Evolutionary conservation across 92 coral and sea anemone genomes (phyloP), one percentile per base, ranked within the genome.

Genomic region (Galaxea fascicularis): DNA sequence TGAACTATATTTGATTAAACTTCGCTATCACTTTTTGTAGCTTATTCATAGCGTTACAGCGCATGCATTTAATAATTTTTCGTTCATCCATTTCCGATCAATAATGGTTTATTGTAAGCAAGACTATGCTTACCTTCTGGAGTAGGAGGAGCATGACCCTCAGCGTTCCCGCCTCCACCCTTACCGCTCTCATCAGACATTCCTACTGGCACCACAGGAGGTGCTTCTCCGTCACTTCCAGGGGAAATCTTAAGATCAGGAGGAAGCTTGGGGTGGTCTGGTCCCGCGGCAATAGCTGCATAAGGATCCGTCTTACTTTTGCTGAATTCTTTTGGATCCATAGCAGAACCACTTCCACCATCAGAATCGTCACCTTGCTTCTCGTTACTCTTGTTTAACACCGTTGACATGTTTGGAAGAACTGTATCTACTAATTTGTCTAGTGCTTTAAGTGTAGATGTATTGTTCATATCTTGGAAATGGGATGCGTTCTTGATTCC

Each of bases 281-380:
- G 98, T 63, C 95, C 95, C 14, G 98, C 98, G 26, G 98, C 98
- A 45, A 94, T 94, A 65, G 93, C 98, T 6, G 98, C 98, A 76
- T 94, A 94, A 24, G 98, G 98, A 56, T 94, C 98, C 31, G 86
- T 88, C 59, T 76, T 83, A 30, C 62, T 27, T 77, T 66, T 60
- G 44, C 47, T 17, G 20, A 22, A 10, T 26, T 57, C 56, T 41
- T 71, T 41, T 11, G 86, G 58, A 15, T 71, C 69, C 26, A 64
- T 65, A 8, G 26, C 89, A 47, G 66, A 75, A 16, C 78, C 85
- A 56, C 86, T 84, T 65, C 86, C 92, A 24, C 47, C 67, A 13
- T 78, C 82, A 17, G 78, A 59, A 16, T 44, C 68, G 15, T 53
- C 85, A 27, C 27, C 39, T 10, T 74, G 29, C 27, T 65, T 17